Evolutionary conservation across 2,113 vertebrate species (phyloP), one percentile per base, ranked within the genome.

Genomic region (Natator depressus): DNA sequence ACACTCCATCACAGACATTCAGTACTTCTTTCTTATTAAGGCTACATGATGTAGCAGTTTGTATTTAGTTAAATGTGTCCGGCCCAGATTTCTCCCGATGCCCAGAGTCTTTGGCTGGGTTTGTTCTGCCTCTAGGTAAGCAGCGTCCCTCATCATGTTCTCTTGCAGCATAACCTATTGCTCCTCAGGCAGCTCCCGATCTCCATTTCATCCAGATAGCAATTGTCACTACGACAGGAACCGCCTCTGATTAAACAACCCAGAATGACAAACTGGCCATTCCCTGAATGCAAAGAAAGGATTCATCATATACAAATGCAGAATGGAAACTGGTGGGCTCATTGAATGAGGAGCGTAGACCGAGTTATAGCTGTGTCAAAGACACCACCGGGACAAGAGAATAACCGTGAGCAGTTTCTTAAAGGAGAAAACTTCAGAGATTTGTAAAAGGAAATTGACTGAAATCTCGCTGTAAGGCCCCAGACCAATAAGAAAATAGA

Each of bases 1-100:
- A 22, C 38, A 8, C 29, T 31, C 25, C 49, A 20, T 3, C n/a
- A 65, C 51, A 75, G 51, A 19, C 53, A 13, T n/a, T 85, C 5
- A 38, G 31, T 12, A 3, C 25, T 86, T 90, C 65, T 6, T 85
- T 8, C 62, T 90, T 13, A 8, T 7, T 1, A 3, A 3, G 10
- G 4, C 27, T 49, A 38, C 0, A 1, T 46, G 49, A 8, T 24
- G 16, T 11, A 16, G 5, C 62, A n/a, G 0, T 7, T 5, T 22
- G 8, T 29, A 11, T 17, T 4, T 85, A 12, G 87, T 46, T 31
- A 62, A 72, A 38, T 24, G 72, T 22, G 20, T 22, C 24, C 1
- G 10, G 72, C 38, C 20, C 72, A 46, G 22, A 53, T 93, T 2
- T 49, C 24, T 82, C 53, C 53, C 5, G 10, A 27, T 19, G 27